Percentiles rank a stretch among this genome's conserved stretches.
phyloP scores from a whole-genome alignment of 2,797 vertebrate species.

The Okamejei kenojei region DNA sequence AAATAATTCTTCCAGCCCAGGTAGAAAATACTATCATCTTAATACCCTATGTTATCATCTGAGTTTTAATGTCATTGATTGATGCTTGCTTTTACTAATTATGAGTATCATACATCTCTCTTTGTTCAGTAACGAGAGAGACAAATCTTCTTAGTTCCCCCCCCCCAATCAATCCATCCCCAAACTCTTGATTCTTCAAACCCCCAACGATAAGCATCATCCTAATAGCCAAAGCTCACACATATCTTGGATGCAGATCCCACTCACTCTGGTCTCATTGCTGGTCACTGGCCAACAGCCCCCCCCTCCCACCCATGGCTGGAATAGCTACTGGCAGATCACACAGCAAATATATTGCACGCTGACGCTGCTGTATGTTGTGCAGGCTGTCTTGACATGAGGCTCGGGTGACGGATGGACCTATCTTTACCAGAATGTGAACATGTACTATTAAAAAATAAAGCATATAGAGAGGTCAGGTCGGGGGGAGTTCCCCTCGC shows the following conservation, averaged over 20 bases:
- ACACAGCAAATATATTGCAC: no score
- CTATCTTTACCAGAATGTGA: not conserved
- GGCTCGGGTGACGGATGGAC: not conserved
- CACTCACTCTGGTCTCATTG: no score
- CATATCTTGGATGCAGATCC: no score
- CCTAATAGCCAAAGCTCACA: no score
- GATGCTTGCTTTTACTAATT: not conserved
- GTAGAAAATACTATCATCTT: not conserved
- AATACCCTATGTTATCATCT: not conserved
- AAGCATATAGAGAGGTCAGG: not conserved
- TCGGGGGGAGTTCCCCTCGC: no score
- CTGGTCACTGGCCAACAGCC: no score
- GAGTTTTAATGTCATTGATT: not conserved
- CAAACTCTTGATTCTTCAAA: no score
- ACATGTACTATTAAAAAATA: not conserved
- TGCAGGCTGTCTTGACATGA: not conserved
- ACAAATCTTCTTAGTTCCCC: not conserved
- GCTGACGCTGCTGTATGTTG: not conserved
- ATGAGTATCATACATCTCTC: not conserved
- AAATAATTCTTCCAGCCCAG: no score
- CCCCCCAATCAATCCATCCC: no score
- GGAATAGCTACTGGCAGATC: no score
- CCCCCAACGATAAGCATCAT: no score
- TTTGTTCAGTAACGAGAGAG: not conserved
- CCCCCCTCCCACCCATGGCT: no score